Conservation (phyloP, 1,140 invertebrate species). For the Sitobion miscanthi region DNA sequence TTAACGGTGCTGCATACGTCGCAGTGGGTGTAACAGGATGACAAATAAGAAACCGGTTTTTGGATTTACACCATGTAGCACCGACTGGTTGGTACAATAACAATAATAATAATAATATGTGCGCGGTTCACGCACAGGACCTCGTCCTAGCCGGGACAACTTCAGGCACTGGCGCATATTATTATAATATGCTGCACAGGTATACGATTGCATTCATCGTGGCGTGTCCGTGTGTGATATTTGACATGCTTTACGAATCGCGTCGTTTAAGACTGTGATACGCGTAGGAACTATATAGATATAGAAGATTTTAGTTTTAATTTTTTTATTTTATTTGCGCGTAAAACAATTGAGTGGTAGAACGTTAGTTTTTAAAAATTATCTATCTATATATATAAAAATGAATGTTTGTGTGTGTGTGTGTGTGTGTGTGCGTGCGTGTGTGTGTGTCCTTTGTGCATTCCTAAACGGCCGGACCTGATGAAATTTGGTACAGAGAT, state of each 20-base stretch:
- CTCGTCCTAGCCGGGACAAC: not conserved
- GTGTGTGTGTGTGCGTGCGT: no score
- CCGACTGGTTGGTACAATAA: not conserved
- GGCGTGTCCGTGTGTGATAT: not conserved
- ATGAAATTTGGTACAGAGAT: no score
- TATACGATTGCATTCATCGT: not conserved
- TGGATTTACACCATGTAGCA: slow-evolving; percentile 18
- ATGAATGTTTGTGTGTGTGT: no score
- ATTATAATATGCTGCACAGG: not conserved
- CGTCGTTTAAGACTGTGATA: not conserved
- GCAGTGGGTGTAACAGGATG: slow-evolving; percentile 54
- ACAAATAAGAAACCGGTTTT: slow-evolving; percentile 55
- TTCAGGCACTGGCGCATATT: not conserved
- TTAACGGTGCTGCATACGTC: slow-evolving; percentile 41
- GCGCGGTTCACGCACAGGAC: not conserved
- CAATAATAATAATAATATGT: not conserved
- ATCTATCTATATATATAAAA: no score
- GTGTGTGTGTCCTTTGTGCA: no score
- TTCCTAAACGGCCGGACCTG: no score
- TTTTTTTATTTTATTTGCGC: not conserved
- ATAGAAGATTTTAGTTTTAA: not conserved
- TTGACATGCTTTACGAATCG: slow-evolving; percentile 15
- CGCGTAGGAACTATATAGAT: not conserved
- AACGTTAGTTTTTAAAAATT: not conserved
- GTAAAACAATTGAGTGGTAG: not conserved